These are phyloP conservation scores for Hypanus sabinus DNA, from an alignment of 2,113 vertebrate species.

Conservation along the genomic window DNA sequence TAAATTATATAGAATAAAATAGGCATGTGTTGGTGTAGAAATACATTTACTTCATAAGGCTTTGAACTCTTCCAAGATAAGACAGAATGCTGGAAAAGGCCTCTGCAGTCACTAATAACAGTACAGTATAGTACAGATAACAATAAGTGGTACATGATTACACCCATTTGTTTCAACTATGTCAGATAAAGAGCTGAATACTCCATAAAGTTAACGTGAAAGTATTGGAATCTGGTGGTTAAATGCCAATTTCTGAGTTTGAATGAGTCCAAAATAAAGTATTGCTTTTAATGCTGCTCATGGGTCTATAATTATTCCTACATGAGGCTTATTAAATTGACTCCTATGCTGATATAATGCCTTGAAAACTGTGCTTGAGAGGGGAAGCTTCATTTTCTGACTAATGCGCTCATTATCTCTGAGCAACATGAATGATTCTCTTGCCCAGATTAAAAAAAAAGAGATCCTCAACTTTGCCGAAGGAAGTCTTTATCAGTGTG, in stretches of 20 bases:
- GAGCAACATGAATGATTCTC: not conserved
- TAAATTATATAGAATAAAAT: not conserved
- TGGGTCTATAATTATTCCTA: not conserved
- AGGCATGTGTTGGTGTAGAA: not conserved
- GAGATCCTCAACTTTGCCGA: not conserved
- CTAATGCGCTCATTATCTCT: not conserved
- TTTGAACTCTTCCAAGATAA: slow-evolving; percentile 24
- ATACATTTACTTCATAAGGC: slow-evolving; percentile 28
- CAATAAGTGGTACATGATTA: not conserved
- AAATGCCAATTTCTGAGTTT: not conserved
- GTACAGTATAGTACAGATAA: not conserved
- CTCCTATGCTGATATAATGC: not conserved
- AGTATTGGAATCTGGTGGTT: not conserved
- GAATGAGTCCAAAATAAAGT: not conserved
- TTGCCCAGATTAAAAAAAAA: not conserved
- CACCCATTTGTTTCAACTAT: not conserved
- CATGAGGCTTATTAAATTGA: not conserved
- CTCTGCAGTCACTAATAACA: not conserved
- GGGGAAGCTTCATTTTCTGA: not conserved
- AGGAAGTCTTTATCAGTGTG: not conserved
- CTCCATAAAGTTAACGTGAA: not conserved
- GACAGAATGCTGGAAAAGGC: not conserved
- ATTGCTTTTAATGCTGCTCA: not conserved
- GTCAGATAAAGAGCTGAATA: not conserved
- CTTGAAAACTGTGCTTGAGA: not conserved